Base-by-base conservation (phyloP, 2,888 invertebrate species). In the Callyntrura guangdongensis region DNA sequence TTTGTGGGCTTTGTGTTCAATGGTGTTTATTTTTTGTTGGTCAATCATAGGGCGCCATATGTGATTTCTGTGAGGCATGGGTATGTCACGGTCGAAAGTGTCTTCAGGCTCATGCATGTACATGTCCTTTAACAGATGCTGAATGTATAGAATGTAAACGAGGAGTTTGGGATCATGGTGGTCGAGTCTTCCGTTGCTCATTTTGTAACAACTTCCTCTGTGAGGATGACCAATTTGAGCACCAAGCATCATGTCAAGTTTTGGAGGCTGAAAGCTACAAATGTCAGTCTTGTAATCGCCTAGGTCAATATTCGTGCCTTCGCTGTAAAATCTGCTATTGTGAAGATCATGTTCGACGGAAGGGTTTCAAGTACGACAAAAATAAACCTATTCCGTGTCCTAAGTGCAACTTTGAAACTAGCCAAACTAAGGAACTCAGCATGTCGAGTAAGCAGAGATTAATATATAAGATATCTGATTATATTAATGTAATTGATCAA, bases 41-140 rank as follows among this genome's bases (percentile, higher is more conserved):
- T 74, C 27, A n/a, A n/a, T n/a, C n/a, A n/a, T 94, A 98, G 98
- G 99, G 99, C 69, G 99, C 99, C 0, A 98, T 99, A 94, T 99
- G 99, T 95, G 99, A 99, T 95, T 98, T 97, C 95, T 99, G 99
- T 94, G 99, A 99, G 95, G 99, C 99, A 0, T 99, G 99, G 98
- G 97, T 99, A 61, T 99, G 99, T 94, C 99, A 99, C 94, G 98
- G 98, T 0, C 96, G 98, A 93, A 98, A 98, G 95, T 99, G 99
- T 94, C 96, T 99, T 45, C 97, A 97, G 61, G 95, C 96, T 0
- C 99, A 99, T 95, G 98, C 99, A 0, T 99, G 99, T 95, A 96
- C 97, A 0, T 99, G 99, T 94, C 98, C 99, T 0, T 95, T 99
- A 81, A 96, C 96, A 94, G 98, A 98, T 94, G 98, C 99, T 0